Evolutionary conservation across 2,113 vertebrate species (phyloP), one percentile per base, ranked within the genome.

Genomic region (Ictalurus furcatus): DNA sequence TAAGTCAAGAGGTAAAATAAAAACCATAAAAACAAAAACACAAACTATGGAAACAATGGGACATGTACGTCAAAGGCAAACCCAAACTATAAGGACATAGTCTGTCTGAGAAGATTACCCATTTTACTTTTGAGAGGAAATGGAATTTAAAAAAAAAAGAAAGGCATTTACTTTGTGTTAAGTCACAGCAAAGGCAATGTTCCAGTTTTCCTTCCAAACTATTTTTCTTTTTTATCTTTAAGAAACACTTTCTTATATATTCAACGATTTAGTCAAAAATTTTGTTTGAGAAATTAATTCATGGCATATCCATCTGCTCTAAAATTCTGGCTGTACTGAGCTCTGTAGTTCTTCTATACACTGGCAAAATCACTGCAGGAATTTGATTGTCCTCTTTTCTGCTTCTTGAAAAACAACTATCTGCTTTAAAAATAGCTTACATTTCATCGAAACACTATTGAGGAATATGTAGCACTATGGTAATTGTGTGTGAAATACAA

Each of bases 331-430:
- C 79, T 82, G 79, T 56, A 67, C 44, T 83, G 52, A 87, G 78
- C 61, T 34, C 58, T 48, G 56, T 87, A 79, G 71, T 67, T 78
- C 71, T 21, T 74, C 40, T 74, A 48, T 73, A 71, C 85, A 63
- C 23, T 86, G 84, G 48, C 4, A 58, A 79, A 80, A 89, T 67
- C 73, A 81, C 78, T 76, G 80, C 85, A 90, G 88, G 88, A 90
- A 87, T 93, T 93, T 95, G 95, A 96, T 96, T 96, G 95, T 96
- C 94, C 89, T 91, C 90, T 91, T 90, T 91, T 91, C 87, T 94
- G 91, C 65, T 87, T 90, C 78, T 87, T 82, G 78, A 90, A 56
- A 82, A 85, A 87, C 74, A 67, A 84, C 88, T 69, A 71, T 37
- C 48, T 21, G 84, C 59, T 40, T 63, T 28, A 61, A 88, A 78